Percentiles rank a stretch among this genome's conserved stretches.
These are phyloP conservation scores for Sinhomidia bicolor DNA, from an alignment of 2,888 invertebrate genomes.

Conservation along the genomic window DNA sequence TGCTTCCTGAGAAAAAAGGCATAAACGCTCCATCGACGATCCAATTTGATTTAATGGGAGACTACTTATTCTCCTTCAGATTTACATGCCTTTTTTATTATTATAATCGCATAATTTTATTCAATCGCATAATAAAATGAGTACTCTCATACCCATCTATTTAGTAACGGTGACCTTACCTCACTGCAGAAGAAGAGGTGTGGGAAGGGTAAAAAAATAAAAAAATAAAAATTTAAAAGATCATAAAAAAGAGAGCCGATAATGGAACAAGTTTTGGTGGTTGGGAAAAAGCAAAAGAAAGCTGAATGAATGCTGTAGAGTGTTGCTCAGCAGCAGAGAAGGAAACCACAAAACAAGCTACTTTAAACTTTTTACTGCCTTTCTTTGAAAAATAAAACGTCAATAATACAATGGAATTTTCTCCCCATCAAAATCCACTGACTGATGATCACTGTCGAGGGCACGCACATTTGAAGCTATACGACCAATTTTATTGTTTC, in stretches of 20 bases:
- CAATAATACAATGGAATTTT: conserved; percentile 29
- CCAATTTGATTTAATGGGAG: conserved; percentile 66
- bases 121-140: conserved; percentile 54
- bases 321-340: background rate
- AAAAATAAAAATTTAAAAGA: too few species aligned
- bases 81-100: conserved; percentile 59
- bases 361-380: background rate
- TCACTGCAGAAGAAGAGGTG: too few species aligned
- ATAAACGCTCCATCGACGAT: conserved; percentile 40
- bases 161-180: conserved; percentile 53
- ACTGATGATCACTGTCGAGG: background rate
- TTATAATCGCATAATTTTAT: conserved; percentile 42
- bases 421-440: conserved; percentile 48
- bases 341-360: background rate
- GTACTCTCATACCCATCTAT: conserved; percentile 46
- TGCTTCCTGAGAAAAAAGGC: background rate
- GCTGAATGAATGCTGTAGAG: too few species aligned
- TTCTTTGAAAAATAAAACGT: background rate
- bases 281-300: too few species aligned
- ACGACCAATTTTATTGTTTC: conserved; percentile 13
- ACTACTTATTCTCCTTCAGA: conserved; percentile 48
- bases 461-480: background rate
- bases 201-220: too few species aligned
- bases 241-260: too few species aligned
- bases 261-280: too few species aligned